phyloP scores from a whole-genome alignment of 2,113 vertebrate species.

The Eonycteris spelaea region DNA sequence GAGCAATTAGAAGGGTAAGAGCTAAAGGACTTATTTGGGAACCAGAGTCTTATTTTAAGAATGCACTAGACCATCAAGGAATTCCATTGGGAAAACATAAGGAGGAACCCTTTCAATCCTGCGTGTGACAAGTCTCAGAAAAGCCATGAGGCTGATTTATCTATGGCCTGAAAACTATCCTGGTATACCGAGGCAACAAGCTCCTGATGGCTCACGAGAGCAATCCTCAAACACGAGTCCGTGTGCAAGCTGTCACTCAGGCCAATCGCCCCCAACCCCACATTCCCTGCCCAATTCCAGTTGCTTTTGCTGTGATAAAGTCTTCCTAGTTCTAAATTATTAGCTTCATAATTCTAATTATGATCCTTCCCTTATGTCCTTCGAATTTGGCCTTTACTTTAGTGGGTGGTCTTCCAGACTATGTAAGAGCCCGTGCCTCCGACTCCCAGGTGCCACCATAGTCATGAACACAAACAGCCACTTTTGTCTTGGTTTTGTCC shows the following conservation, averaged over 20 bases:
- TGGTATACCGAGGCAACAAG: fast-evolving
- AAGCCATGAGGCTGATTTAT: background rate
- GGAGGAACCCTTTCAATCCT: background rate
- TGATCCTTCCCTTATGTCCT: background rate
- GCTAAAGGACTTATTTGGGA: background rate
- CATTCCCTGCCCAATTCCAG: background rate
- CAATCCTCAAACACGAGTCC: background rate
- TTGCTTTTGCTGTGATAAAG: background rate
- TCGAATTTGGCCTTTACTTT: background rate
- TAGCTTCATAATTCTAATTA: background rate
- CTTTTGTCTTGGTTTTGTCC: background rate
- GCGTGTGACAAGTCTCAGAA: background rate
- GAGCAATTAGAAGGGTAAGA: background rate
- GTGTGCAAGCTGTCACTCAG: background rate
- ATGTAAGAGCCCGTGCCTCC: background rate
- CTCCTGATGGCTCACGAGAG: background rate
- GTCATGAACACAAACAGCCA: background rate
- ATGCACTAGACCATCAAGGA: background rate
- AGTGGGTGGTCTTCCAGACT: background rate
- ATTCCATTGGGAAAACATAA: background rate
- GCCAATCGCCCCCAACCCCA: background rate
- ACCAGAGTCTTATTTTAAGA: background rate
- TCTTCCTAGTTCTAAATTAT: background rate
- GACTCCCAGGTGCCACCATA: fast-evolving
- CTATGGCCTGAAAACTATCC: background rate